Conservation (phyloP, 92 coral and sea anemone species). For the Bergia sp. region DNA sequence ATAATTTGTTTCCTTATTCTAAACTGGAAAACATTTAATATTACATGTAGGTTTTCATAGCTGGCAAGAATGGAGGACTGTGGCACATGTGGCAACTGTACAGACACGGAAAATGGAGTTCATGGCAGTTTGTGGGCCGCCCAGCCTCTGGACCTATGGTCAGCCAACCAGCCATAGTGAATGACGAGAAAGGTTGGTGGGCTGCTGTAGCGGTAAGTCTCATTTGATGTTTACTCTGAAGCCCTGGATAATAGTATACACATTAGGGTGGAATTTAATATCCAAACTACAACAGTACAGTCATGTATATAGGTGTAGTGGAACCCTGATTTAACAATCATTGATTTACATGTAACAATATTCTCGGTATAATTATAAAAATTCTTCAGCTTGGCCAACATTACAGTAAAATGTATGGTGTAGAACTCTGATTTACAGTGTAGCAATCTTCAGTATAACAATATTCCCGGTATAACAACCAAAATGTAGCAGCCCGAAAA, state of each 20-base stretch:
- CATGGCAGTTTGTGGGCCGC: conserved; percentile 70
- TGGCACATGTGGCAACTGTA: conserved; percentile 89
- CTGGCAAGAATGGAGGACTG: conserved; percentile 71
- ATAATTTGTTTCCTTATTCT: neutral
- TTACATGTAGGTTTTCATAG: conserved; percentile 62
- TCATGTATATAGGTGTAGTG: too few species aligned
- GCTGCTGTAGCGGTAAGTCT: conserved; percentile 83
- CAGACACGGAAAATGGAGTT: conserved; percentile 70
- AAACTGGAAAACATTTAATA: neutral
- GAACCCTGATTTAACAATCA: too few species aligned
- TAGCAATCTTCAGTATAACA: too few species aligned
- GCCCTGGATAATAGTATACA: neutral
- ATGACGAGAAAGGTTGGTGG: conserved; percentile 96
- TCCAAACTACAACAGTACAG: too few species aligned
- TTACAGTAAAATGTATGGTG: too few species aligned
- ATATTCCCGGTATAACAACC: too few species aligned
- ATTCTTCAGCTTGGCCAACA: too few species aligned
- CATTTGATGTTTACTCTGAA: neutral
- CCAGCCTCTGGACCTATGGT: conserved; percentile 65
- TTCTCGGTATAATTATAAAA: too few species aligned
- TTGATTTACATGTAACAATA: too few species aligned
- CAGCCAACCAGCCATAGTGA: conserved; percentile 72
- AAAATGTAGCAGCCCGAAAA: too few species aligned
- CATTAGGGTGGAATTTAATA: too few species aligned
- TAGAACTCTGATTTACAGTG: too few species aligned